Base-by-base conservation (phyloP, 30 jellyfish, hydroid and myxozoan species). In the Hydra vulgaris region DNA sequence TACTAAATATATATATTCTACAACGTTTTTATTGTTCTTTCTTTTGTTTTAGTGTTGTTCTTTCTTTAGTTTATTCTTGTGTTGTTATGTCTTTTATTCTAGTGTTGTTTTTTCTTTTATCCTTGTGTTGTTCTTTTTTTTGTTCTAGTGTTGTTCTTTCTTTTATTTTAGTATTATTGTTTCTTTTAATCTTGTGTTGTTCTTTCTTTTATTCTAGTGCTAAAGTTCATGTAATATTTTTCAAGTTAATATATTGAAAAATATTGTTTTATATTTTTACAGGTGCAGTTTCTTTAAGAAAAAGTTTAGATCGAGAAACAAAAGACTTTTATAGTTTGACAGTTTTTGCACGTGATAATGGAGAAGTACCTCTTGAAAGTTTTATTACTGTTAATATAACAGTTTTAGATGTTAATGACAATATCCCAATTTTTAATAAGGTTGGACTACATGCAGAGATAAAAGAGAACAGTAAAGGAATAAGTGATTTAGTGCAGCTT, bases 221-320 rank as follows among this genome's bases (percentile, higher is more conserved):
- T n/a, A n/a, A n/a, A n/a, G n/a, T n/a, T n/a, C n/a, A n/a, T n/a
- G n/a, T n/a, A n/a, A n/a, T n/a, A n/a, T n/a, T n/a, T n/a, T n/a
- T n/a, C n/a, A n/a, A n/a, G n/a, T n/a, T n/a, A n/a, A n/a, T n/a
- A n/a, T n/a, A n/a, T n/a, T n/a, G n/a, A n/a, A n/a, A n/a, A n/a
- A n/a, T n/a, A n/a, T n/a, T n/a, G n/a, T n/a, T n/a, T n/a, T n/a
- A n/a, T n/a, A 22, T 66, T 0, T 21, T 53, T 27, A 23, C 53
- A 89, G 97, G 97, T 27, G 86, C 79, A 27, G 83, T 89, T 8
- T 72, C 91, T 0, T 90, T 90, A 19, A 74, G 78, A n/a, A 74
- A 70, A 17, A 67, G 70, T 69, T 56, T 90, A 15, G 97, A 90
- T 75, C 82, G 96, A 21, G 97, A 90, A 74, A 82, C 73, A n/a